Evolutionary conservation across 2,888 invertebrate genomes (phyloP), one percentile per base, ranked within the genome.

Genomic region (Catocala sponsa): DNA sequence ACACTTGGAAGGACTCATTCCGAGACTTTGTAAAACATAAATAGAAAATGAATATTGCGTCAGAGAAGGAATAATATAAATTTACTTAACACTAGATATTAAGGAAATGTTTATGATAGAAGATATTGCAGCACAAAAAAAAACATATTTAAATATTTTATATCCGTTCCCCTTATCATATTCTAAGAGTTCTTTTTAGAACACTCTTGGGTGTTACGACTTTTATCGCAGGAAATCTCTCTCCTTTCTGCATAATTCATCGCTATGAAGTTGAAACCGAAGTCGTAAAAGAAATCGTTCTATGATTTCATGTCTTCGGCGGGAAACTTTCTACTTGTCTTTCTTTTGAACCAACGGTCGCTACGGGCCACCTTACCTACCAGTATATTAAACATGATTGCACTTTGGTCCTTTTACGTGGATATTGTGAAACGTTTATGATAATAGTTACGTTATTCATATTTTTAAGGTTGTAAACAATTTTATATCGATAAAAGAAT

Each of bases 251-350:
- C 93, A 94, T 94, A 93, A 94, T 94, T 94, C 94, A 94, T 93
- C 87, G 91, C 88, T 90, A 89, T 91, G 92, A 92, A 94, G 94
- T 94, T 93, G 93, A 93, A 94, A 94, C 92, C 92, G 89, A 91
- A 91, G 91, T 92, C 93, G 93, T 94, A 94, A 94, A 94, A 92
- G 93, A 92, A 94, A 94, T 94, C 92, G 92, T 88, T 93, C 92
- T 93, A 93, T 93, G 93, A 94, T 94, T 93, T 91, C 92, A 90
- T 92, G 91, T 92, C 91, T 92, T 91, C 85, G 89, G 85, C 87
- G 87, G 86, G 82, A 89, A 93, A 92, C 87, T 94, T 94, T 90
- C 81, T 86, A 85, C 90, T 91, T 87, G 91, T 88, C 88, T 89
- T 88, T 87, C 88, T 86, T 89, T 89, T 83, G 87, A 90, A 91